phyloP scores from a whole-genome alignment of 2,888 invertebrate genomes.

The Neuroscelio doddi region DNA sequence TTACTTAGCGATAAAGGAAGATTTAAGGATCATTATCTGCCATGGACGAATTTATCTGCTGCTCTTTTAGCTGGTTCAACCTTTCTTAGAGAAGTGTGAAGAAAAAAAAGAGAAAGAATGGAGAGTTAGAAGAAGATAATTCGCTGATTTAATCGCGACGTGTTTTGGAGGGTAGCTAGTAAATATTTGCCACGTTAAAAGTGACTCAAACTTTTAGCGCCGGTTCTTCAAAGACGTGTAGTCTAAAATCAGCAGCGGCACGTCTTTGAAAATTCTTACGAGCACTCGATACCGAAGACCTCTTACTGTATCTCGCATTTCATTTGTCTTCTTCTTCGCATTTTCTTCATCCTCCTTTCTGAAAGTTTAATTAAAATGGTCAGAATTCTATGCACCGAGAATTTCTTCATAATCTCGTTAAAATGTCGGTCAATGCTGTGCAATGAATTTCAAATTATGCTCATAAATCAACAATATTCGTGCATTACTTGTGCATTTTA shows the following conservation, averaged over 20 bases:
- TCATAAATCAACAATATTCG: too few species aligned
- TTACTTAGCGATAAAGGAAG: slow-evolving; percentile 60
- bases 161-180: slow-evolving; percentile 38
- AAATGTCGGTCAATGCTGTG: slow-evolving; percentile 56
- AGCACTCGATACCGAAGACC: slow-evolving; percentile 1
- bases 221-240: slow-evolving; percentile 7
- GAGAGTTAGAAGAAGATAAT: slow-evolving; percentile 25
- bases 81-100: too few species aligned
- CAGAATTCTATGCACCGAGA: slow-evolving; percentile 66
- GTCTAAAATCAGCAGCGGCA: slow-evolving; percentile 32
- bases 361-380: slow-evolving; percentile 69
- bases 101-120: background rate
- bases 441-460: slow-evolving; percentile 52
- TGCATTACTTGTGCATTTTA: too few species aligned
- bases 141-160: slow-evolving; percentile 36
- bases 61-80: slow-evolving; percentile 15
- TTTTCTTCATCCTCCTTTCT: slow-evolving; percentile 22
- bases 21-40: slow-evolving; percentile 58
- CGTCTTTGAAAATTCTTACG: slow-evolving; percentile 27
- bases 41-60: slow-evolving; percentile 55
- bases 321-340: slow-evolving; percentile 3
- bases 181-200: slow-evolving; percentile 54
- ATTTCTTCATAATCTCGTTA: slow-evolving; percentile 67
- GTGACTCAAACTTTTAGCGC: slow-evolving; percentile 34
- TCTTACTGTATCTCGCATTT: slow-evolving; percentile 22